Evolutionary conservation across 2,113 vertebrate genomes (phyloP).

Genomic region (Podocnemis expansa): DNA sequence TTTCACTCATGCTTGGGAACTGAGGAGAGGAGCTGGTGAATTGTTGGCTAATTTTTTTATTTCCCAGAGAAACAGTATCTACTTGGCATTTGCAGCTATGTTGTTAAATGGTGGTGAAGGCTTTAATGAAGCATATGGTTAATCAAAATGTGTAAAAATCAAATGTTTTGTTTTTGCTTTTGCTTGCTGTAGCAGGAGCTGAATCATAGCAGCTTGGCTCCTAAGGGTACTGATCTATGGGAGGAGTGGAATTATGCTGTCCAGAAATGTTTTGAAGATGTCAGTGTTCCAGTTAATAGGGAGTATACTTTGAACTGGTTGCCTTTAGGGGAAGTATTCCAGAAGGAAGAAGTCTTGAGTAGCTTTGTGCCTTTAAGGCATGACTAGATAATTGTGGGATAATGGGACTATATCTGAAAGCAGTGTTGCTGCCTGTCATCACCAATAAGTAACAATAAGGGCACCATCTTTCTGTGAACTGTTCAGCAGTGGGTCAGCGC

Average conservation of each 20-base stretch:
- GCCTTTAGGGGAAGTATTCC: constrained; percentile 34
- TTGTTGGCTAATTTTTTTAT: not conserved
- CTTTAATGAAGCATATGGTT: constrained; percentile 53
- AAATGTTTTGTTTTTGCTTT: not conserved
- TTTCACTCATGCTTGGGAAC: not conserved
- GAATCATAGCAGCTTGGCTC: constrained; percentile 7
- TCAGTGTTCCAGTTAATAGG: not conserved
- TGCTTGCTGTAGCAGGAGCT: not conserved
- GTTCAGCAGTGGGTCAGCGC: not conserved
- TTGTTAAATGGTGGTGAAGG: constrained; percentile 16
- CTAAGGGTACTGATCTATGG: not conserved
- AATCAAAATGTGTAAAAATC: constrained; percentile 35
- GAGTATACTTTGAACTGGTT: constrained; percentile 51
- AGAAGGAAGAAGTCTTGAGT: constrained; percentile 27
- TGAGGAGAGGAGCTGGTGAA: not conserved
- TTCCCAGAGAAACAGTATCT: not conserved
- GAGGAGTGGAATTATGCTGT: not conserved
- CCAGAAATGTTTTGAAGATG: constrained; percentile 4
- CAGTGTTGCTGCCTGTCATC: constrained; percentile 15
- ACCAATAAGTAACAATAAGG: not conserved
- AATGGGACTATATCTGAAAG: not conserved
- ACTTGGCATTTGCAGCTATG: not conserved
- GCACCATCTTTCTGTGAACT: not conserved
- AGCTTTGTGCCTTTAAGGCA: constrained; percentile 30
- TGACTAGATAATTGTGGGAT: constrained; percentile 7